A percentile compares a stretch with the other conserved stretches of the same genome.
These are phyloP conservation scores for Tetraneura akinire DNA, from an alignment of 1,140 invertebrate species.

Conservation along the genomic window DNA sequence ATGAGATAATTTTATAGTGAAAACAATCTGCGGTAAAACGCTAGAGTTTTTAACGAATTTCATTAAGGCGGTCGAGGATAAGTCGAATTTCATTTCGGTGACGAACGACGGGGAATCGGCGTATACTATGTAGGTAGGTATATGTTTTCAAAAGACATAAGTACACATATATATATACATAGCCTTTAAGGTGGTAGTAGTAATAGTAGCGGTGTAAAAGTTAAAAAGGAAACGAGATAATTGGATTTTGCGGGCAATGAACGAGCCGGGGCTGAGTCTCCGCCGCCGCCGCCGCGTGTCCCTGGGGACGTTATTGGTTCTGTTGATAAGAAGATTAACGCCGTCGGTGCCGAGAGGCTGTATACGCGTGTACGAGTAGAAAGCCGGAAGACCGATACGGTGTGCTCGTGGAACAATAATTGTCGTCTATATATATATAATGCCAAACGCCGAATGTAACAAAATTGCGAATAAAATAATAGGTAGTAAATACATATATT, in stretches of 20 bases:
- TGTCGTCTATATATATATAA: no score
- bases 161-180: not conserved
- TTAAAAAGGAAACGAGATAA: conserved; percentile 51
- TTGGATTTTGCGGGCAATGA: conserved; percentile 47
- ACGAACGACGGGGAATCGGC: not conserved
- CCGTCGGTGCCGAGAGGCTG: conserved; percentile 18
- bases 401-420: not conserved
- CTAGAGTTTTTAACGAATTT: conserved; percentile 37
- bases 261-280: conserved; percentile 9
- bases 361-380: not conserved
- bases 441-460: no score
- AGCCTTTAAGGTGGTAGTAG: not conserved
- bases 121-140: no score
- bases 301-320: conserved; percentile 45
- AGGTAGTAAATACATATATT: no score
- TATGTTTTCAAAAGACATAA: conserved; percentile 38
- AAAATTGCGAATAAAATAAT: no score
- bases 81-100: conserved; percentile 30
- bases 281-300: conserved; percentile 16
- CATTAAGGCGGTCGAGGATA: conserved; percentile 32
- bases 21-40: conserved; percentile 37
- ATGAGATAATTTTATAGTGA: not conserved
- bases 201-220: conserved; percentile 18
- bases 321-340: conserved; percentile 50
- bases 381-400: not conserved